A percentile compares a stretch with the other conserved stretches of the same genome.
Conservation (phyloP, 1,140 invertebrate genomes). For the Stegodyphus mimosarum region DNA sequence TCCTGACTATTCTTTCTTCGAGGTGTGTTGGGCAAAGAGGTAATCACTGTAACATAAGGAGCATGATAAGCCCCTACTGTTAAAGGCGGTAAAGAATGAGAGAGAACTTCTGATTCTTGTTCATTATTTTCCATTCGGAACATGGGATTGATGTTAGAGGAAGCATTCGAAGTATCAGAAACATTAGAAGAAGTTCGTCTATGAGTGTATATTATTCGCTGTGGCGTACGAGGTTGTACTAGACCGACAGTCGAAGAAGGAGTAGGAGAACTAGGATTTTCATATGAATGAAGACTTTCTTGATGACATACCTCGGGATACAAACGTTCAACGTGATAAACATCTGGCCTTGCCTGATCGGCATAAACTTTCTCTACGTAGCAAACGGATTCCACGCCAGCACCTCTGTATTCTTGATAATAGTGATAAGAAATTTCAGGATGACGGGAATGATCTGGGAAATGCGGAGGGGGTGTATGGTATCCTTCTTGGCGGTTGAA, state of each 20-base stretch:
- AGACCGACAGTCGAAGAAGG: slow-evolving; percentile 36
- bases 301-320: slow-evolving; percentile 63
- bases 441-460: slow-evolving; percentile 59
- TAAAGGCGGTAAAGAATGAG: slow-evolving; percentile 30
- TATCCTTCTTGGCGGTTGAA: slow-evolving; percentile 66
- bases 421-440: slow-evolving; percentile 58
- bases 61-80: slow-evolving; percentile 13
- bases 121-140: slow-evolving; percentile 78
- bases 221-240: slow-evolving; percentile 63
- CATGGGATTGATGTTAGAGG: slow-evolving; percentile 73
- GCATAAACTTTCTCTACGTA: slow-evolving; percentile 60
- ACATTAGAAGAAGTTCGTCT: slow-evolving; percentile 78
- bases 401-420: slow-evolving; percentile 57
- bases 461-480: slow-evolving; percentile 66
- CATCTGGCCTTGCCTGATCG: slow-evolving; percentile 51
- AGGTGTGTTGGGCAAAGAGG: slow-evolving; percentile 35
- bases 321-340: slow-evolving; percentile 63
- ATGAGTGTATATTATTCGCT: slow-evolving; percentile 69
- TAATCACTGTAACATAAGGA: slow-evolving; percentile 32
- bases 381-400: slow-evolving; percentile 29
- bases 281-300: slow-evolving; percentile 64
- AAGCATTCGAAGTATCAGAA: slow-evolving; percentile 75
- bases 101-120: slow-evolving; percentile 63
- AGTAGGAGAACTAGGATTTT: slow-evolving; percentile 63
- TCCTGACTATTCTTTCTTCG: slow-evolving; percentile 68